A percentile compares a stretch with the other conserved stretches of the same genome.
phyloP scores from a whole-genome alignment of 2,888 invertebrate species.

The Merodon equestris region DNA sequence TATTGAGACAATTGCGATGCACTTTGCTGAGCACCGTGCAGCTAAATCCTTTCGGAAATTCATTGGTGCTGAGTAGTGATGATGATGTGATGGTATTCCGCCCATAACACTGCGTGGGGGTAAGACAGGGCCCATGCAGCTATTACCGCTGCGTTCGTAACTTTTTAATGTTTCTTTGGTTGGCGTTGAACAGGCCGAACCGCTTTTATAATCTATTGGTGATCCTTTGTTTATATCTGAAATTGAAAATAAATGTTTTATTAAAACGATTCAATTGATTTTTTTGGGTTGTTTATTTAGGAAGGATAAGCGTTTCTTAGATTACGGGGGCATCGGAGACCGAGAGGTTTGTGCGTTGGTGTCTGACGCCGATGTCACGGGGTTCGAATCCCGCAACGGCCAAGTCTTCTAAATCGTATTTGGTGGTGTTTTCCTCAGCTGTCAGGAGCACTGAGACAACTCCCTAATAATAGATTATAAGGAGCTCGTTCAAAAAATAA shows the following conservation, averaged over 20 bases:
- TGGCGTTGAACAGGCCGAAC: conserved; percentile 92
- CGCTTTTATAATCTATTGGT: conserved; percentile 92
- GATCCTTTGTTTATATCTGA: conserved; percentile 93
- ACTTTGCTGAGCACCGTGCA: conserved; percentile 94
- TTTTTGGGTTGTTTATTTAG: too few species aligned
- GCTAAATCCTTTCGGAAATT: conserved; percentile 93
- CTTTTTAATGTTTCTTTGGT: conserved; percentile 84
- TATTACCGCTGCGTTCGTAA: conserved; percentile 81
- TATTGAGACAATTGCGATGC: conserved; percentile 93
- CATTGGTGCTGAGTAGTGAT: conserved; percentile 89
- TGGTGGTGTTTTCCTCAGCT: too few species aligned
- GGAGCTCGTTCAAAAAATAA: too few species aligned
- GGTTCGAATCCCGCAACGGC: too few species aligned
- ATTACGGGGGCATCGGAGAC: too few species aligned
- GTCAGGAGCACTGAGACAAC: too few species aligned
- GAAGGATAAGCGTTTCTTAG: too few species aligned
- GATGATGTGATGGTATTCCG: conserved; percentile 83
- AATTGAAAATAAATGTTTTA: conserved; percentile 74
- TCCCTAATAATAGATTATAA: too few species aligned
- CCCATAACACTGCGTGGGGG: conserved; percentile 83
- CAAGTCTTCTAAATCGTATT: too few species aligned
- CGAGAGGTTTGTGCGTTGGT: too few species aligned
- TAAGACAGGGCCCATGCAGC: conserved; percentile 86
- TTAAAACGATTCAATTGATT: not conserved
- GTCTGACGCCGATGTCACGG: too few species aligned